A percentile compares a stretch with the other conserved stretches of the same genome.
These are phyloP conservation scores for Drosophila falleni DNA, from an alignment of 2,888 invertebrate species.

Conservation along the genomic window DNA sequence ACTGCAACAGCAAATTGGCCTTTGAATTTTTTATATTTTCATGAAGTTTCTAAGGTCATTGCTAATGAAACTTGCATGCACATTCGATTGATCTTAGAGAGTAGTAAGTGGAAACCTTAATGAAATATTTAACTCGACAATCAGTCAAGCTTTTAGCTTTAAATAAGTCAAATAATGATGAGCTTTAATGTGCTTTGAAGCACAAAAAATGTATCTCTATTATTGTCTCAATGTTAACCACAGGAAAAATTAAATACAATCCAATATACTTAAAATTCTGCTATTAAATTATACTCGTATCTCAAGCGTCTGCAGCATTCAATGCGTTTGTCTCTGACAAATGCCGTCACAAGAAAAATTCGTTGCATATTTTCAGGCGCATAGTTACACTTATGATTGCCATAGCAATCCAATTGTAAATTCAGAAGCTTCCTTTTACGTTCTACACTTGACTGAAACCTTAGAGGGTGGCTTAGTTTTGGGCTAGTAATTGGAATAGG, in stretches of 20 bases:
- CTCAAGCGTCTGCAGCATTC: constrained; percentile 8
- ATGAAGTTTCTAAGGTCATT: constrained; percentile 10
- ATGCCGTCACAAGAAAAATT: constrained; percentile 23
- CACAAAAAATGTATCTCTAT: not conserved
- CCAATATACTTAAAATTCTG: constrained; percentile 4
- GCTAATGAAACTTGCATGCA: not conserved
- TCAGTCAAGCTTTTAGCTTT: not conserved
- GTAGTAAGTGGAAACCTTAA: not conserved
- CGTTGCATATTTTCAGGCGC: constrained; percentile 47
- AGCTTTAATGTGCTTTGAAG: not conserved
- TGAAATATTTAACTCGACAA: constrained; percentile 2
- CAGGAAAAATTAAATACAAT: constrained; percentile 12
- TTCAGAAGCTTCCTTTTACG: constrained; percentile 31
- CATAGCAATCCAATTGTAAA: constrained; percentile 59
- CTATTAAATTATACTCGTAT: not conserved
- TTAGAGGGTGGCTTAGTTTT: constrained; percentile 44
- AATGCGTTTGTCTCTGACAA: constrained; percentile 23
- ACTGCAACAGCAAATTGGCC: constrained; percentile 30
- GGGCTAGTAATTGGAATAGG: constrained; percentile 10
- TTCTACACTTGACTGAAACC: constrained; percentile 26
- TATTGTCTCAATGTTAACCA: not conserved
- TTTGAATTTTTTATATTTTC: constrained; percentile 16
- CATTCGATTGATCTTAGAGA: not conserved
- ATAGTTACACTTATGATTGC: constrained; percentile 49
- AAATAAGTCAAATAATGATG: not conserved